Base-by-base conservation (phyloP, 2,888 invertebrate genomes). In the Diarsia rubi region DNA sequence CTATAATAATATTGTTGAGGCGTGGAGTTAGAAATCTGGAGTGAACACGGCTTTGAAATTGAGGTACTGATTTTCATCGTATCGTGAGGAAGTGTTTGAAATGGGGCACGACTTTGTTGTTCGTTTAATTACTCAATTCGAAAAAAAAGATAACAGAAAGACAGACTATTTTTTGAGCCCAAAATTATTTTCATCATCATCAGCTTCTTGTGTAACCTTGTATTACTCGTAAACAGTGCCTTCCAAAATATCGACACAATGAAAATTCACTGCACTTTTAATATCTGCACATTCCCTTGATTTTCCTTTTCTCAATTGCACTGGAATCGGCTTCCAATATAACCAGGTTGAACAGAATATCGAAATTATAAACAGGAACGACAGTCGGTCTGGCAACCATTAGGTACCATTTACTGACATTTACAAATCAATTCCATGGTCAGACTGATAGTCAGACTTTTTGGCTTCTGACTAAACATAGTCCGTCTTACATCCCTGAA, bases 1-100 rank as follows among this genome's bases (percentile, higher is more conserved):
- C 66, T 59, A 60, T 83, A 79, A 83, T 83, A 69, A 84, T 83
- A 84, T 78, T 81, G 84, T 74, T 47, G 72, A 19, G 71, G 54
- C 67, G 73, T 45, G 78, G 81, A 84, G 37, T 1, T 70, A 78
- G 78, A 44, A 78, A 78, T 78, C 49, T 70, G 47, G 67, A 66
- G 68, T 69, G 47, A 73, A 62, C n/a, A 54, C 47, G 63, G 45
- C 54, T 44, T 45, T n/a, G 27, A 52, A 73, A 57, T 59, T 69
- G 49, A 67, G 16, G 27, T 16, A 27, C 52, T 31, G 80, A 79
- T 74, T 68, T 59, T 49, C 79, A 79, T 67, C 78, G 14, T 49
- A 67, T 79, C 73, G 74, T 63, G 66, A 57, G 24, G 52, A 21
- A 12, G 12, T 54, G 27, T 60, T 59, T 66, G 44, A 44, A 27